Base-by-base conservation (phyloP, 2,888 invertebrate species). In the Epirrhoe alternata region DNA sequence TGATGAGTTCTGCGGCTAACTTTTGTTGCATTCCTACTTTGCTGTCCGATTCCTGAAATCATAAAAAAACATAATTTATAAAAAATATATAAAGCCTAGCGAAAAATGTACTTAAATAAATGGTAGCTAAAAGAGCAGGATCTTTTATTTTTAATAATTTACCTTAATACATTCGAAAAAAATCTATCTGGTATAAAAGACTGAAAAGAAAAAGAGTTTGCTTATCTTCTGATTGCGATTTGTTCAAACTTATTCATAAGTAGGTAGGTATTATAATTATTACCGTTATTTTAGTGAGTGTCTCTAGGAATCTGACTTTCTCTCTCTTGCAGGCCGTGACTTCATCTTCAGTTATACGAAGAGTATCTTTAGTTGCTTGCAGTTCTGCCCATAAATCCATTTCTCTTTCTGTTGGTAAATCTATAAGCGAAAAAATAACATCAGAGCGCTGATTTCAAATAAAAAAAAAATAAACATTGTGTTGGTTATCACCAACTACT, bases 21-120 rank as follows among this genome's bases (percentile, higher is more conserved):
- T 92, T 93, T 73, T 93, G 92, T 79, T 94, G 90, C 77, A 91
- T 86, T 45, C 88, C 88, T 73, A 88, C 82, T 78, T 91, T 90
- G 73, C 89, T 88, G 17, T 93, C 92, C 0, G 89, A 78, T 70
- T 92, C 92, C 87, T 89, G 80, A 68, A 86, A 63, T 33, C 12
- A 42, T 12, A 12, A 42, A 42, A 12, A 1, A 12, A 42, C 4
- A 12, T 33, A 0, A 0, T 12, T 12, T 12, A 42, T 12, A 12
- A 12, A 2, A 42, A 10, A 3, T 0, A 6, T 3, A 38, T 35
- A 42, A n/a, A n/a, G n/a, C 38, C 38, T 12, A 42, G 33, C 12
- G 24, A 42, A 42, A 42, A 42, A 42, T n/a, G n/a, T n/a, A n/a
- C n/a, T n/a, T n/a, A n/a, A n/a, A n/a, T n/a, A n/a, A n/a, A n/a